A percentile compares a stretch with the other conserved stretches of the same genome.
phyloP scores from a whole-genome alignment of 2,797 vertebrate genomes.

The Myotis vivesi region DNA sequence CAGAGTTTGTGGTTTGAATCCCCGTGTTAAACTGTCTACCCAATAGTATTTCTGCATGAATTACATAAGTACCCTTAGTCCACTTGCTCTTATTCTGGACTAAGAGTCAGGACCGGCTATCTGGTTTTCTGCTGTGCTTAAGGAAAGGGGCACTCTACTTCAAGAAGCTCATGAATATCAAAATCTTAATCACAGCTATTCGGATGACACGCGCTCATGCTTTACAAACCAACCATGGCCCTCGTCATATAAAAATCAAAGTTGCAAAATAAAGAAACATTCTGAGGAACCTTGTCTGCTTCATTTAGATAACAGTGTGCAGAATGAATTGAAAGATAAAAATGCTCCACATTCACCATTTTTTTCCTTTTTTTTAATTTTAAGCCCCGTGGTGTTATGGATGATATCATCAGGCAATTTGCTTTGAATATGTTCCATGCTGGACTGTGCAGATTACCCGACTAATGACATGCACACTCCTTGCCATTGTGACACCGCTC shows the following conservation, averaged over 20 bases:
- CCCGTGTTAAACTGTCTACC: not conserved
- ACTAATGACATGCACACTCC: slow-evolving; percentile 77
- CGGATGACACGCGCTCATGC: slow-evolving; percentile 30
- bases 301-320: slow-evolving; percentile 68
- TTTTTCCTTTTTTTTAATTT: slow-evolving; percentile 16
- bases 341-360: slow-evolving; percentile 30
- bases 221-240: slow-evolving; percentile 57
- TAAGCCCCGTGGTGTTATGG: slow-evolving; percentile 31
- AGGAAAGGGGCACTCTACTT: slow-evolving; percentile 50
- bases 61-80: not conserved
- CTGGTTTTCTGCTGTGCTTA: slow-evolving; percentile 42
- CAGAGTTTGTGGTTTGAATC: slow-evolving; percentile 16
- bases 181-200: slow-evolving; percentile 57
- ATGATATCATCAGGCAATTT: slow-evolving; percentile 74
- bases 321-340: slow-evolving; percentile 67
- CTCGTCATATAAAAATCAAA: slow-evolving; percentile 67
- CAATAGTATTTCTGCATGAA: not conserved
- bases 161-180: slow-evolving; percentile 57
- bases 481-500: slow-evolving; percentile 75
- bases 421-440: slow-evolving; percentile 65
- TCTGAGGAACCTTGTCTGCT: slow-evolving; percentile 48
- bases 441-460: slow-evolving; percentile 74
- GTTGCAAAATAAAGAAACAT: slow-evolving; percentile 71
- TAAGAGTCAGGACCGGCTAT: not conserved
- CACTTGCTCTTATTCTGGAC: slow-evolving; percentile 4